Evolutionary conservation across 2,113 vertebrate genomes (phyloP).

Genomic region (Corythaixoides concolor): DNA sequence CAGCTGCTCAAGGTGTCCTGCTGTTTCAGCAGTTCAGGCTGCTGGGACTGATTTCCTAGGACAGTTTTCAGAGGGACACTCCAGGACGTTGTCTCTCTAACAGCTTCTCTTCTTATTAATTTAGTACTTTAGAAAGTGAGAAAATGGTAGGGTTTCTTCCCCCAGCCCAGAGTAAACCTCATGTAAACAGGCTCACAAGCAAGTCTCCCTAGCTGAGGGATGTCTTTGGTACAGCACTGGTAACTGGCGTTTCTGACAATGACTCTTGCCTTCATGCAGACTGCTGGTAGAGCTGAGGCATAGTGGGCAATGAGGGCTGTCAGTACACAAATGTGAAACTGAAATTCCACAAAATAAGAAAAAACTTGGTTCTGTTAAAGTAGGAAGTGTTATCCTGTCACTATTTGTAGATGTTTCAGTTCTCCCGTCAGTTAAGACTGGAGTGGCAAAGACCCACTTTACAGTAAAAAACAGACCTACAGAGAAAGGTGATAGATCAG

Average conservation of each 20-base stretch:
- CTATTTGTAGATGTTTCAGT: accelerated
- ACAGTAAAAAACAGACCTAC: neutral
- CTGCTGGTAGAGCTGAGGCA: neutral
- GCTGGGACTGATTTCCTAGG: neutral
- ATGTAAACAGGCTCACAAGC: neutral
- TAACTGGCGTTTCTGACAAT: neutral
- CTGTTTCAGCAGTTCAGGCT: conserved; percentile 15
- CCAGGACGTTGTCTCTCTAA: neutral
- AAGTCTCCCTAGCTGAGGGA: neutral
- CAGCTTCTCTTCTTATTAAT: neutral
- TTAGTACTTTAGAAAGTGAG: neutral
- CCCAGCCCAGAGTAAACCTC: neutral
- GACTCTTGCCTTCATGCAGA: neutral
- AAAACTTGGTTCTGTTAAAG: neutral
- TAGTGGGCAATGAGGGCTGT: neutral
- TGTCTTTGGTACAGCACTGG: neutral
- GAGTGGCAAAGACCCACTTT: neutral
- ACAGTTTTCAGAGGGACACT: neutral
- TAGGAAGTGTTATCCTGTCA: neutral
- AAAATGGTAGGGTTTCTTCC: neutral
- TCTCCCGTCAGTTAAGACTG: neutral
- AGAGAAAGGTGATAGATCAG: neutral
- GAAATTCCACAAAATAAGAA: neutral
- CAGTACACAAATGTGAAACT: neutral
- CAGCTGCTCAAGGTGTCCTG: neutral